These are phyloP conservation scores for Diarsia rubi DNA, from an alignment of 2,888 invertebrate genomes.

Conservation along the genomic window DNA sequence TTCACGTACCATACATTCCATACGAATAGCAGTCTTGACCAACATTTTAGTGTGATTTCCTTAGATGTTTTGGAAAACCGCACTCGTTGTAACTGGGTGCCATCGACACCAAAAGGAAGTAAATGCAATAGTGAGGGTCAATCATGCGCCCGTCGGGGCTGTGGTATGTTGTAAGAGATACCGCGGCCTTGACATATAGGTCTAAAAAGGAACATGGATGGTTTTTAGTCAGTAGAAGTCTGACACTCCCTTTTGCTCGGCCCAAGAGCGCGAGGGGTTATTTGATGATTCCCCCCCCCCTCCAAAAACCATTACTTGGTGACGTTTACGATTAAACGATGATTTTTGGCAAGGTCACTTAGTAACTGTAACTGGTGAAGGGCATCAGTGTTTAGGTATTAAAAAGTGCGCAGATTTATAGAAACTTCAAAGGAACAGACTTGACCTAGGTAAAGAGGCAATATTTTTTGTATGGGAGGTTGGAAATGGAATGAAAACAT, in stretches of 20 bases:
- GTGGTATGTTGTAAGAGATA: no score
- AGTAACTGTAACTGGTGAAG: not conserved
- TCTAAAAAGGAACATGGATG: no score
- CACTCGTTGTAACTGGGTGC: constrained; percentile 1
- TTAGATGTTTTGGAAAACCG: constrained; percentile 9
- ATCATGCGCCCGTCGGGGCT: not conserved
- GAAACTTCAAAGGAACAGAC: not conserved
- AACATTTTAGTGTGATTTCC: constrained; percentile 18
- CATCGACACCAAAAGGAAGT: not conserved
- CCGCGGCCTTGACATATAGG: no score
- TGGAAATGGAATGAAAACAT: not conserved
- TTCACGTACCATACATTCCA: constrained; percentile 42
- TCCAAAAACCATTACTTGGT: no score
- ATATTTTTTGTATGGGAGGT: not conserved
- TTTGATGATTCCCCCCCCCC: no score
- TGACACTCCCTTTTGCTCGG: no score
- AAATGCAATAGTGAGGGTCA: constrained; percentile 28
- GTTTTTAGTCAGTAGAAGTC: no score
- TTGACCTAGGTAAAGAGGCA: not conserved
- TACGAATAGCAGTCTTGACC: constrained; percentile 28
- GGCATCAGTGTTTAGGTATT: not conserved
- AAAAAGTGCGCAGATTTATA: not conserved
- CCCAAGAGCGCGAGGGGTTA: no score
- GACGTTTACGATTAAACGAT: not conserved
- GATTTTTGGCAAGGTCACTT: not conserved